Evolutionary conservation across 2,888 invertebrate species (phyloP).

Genomic region (Scaeva pyrastri): DNA sequence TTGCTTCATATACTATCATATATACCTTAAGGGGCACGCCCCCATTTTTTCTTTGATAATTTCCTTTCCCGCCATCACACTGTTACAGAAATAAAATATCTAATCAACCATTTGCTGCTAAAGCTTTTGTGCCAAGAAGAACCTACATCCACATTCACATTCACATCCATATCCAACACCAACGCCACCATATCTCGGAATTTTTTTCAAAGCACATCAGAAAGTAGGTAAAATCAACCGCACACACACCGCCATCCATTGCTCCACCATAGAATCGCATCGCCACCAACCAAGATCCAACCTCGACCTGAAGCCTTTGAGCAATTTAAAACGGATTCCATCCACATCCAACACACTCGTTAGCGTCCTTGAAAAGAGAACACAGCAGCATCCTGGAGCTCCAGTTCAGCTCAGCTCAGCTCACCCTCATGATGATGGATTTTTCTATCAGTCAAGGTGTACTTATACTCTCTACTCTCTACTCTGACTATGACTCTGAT

Average conservation of each 20-base stretch:
- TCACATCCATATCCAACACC: conserved; percentile 2
- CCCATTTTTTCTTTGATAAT: conserved; percentile 60
- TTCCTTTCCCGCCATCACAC: neutral
- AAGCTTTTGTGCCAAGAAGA: conserved; percentile 34
- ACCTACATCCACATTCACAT: conserved; percentile 2
- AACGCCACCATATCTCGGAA: conserved; percentile 1
- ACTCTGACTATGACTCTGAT: conserved; percentile 8
- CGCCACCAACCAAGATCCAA: conserved; percentile 56
- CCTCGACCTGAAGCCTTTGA: conserved; percentile 75
- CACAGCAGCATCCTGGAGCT: conserved; percentile 54
- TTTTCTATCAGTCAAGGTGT: conserved; percentile 73
- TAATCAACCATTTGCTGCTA: conserved; percentile 69
- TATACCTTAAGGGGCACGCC: conserved; percentile 63
- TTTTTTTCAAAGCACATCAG: conserved; percentile 43
- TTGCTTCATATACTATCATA: too few species aligned
- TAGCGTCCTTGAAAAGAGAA: conserved; percentile 73
- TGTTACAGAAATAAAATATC: conserved; percentile 47
- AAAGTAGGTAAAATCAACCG: conserved; percentile 42
- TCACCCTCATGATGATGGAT: conserved; percentile 73
- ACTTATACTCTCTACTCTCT: too few species aligned
- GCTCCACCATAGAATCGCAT: neutral
- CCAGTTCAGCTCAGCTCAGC: conserved; percentile 37
- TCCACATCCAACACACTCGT: conserved; percentile 66
- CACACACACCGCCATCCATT: neutral
- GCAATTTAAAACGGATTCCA: conserved; percentile 71